Percentiles rank a stretch among this genome's conserved stretches.
These are phyloP conservation scores for Alectura lathami DNA, from an alignment of 2,113 vertebrate genomes.

Conservation along the genomic window DNA sequence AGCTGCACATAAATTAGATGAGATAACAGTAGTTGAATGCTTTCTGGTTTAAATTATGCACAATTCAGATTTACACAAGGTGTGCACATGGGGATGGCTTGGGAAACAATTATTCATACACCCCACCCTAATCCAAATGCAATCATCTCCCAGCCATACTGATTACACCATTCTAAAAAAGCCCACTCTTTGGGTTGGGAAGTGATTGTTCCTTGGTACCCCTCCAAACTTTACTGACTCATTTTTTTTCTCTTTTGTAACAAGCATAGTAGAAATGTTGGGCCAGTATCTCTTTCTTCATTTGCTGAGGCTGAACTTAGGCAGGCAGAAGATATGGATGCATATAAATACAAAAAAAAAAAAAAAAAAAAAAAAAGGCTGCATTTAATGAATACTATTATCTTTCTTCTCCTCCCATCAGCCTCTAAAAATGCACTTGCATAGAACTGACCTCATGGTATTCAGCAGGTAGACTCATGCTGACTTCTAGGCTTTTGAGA, in stretches of 20 bases:
- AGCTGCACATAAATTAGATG: slow-evolving; percentile 67
- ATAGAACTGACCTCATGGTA: neutral
- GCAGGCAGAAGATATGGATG: neutral
- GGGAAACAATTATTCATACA: slow-evolving; percentile 48
- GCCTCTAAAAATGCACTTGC: neutral
- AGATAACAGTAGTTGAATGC: slow-evolving; percentile 59
- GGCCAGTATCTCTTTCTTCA: neutral
- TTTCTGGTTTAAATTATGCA: slow-evolving; percentile 61
- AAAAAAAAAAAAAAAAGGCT: too few species aligned
- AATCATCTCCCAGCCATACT: slow-evolving; percentile 28
- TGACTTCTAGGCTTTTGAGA: neutral
- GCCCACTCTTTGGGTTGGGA: slow-evolving; percentile 5
- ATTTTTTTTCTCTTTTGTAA: neutral
- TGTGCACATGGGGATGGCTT: slow-evolving; percentile 56
- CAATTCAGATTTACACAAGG: slow-evolving; percentile 55
- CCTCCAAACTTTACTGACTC: slow-evolving; percentile 27
- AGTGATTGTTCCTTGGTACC: slow-evolving; percentile 42
- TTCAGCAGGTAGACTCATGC: neutral
- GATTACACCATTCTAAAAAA: slow-evolving; percentile 52
- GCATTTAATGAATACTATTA: neutral
- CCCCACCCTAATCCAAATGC: slow-evolving; percentile 45
- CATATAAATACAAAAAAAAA: neutral
- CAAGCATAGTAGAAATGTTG: neutral
- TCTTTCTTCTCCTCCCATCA: neutral
- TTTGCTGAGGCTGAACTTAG: neutral